These are phyloP conservation scores for Philonicus albiceps DNA, from an alignment of 2,888 invertebrate genomes.

Conservation along the genomic window DNA sequence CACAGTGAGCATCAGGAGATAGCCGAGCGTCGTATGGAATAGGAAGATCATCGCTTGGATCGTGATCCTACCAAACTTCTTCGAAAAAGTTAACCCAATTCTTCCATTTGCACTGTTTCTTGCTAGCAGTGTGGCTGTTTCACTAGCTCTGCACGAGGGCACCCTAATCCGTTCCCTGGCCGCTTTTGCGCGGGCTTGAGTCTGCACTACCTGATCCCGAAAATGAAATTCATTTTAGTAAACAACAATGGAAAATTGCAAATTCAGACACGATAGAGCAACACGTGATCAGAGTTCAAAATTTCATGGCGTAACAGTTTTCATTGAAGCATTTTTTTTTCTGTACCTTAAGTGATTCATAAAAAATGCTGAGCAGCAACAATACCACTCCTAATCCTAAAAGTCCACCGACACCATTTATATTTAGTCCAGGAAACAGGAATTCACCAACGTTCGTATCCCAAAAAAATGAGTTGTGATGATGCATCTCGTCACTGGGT, in stretches of 20 bases:
- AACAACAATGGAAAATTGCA: not conserved
- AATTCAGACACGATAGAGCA: not conserved
- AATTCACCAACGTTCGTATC: constrained; percentile 70
- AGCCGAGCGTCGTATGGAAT: constrained; percentile 69
- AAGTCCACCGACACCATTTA: constrained; percentile 66
- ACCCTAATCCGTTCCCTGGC: constrained; percentile 51
- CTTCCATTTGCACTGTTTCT: not conserved
- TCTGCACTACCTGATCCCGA: constrained; percentile 51
- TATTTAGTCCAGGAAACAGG: constrained; percentile 70
- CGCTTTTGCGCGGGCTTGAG: constrained; percentile 50
- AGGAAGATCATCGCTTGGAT: constrained; percentile 52
- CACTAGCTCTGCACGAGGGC: constrained; percentile 51
- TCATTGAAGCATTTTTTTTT: not conserved
- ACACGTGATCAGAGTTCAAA: not conserved
- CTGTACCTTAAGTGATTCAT: constrained; percentile 71
- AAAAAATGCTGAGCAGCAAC: constrained; percentile 68
- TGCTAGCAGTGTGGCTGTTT: constrained; percentile 49
- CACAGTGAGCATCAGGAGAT: constrained; percentile 76
- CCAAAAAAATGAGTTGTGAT: constrained; percentile 73
- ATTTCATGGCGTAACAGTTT: not conserved
- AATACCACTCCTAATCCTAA: constrained; percentile 69
- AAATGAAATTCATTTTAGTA: not conserved
- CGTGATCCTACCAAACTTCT: constrained; percentile 43
- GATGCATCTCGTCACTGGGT: constrained; percentile 45
- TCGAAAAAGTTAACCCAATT: constrained; percentile 30